Evolutionary conservation across 2,888 invertebrate genomes (phyloP).

Genomic region (Sturmia bella): DNA sequence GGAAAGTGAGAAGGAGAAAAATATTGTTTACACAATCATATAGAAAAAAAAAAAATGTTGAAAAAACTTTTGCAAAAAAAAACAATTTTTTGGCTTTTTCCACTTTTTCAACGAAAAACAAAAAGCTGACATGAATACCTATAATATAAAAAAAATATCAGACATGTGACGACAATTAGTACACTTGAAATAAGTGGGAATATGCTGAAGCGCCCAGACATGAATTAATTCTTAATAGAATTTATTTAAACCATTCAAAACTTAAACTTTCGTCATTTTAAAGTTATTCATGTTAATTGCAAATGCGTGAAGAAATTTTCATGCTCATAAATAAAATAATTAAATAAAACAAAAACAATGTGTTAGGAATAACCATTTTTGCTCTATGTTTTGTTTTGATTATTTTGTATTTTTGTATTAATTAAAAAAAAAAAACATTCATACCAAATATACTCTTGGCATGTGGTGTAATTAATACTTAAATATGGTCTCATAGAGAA

Average conservation of each 20-base stretch:
- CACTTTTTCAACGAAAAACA: too few relatives aligned
- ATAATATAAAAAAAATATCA: too few relatives aligned
- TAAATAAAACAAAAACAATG: slow-evolving; percentile 11
- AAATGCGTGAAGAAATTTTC: slow-evolving; percentile 27
- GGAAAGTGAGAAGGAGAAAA: too few relatives aligned
- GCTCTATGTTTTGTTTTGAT: slow-evolving; percentile 11
- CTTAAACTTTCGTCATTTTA: not conserved
- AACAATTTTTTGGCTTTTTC: too few relatives aligned
- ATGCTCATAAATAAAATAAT: not conserved
- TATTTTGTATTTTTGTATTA: slow-evolving; percentile 19
- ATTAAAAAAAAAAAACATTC: slow-evolving; percentile 11
- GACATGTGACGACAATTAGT: too few relatives aligned
- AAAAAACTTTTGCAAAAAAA: too few relatives aligned
- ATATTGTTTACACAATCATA: too few relatives aligned
- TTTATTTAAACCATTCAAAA: not conserved
- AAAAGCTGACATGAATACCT: too few relatives aligned
- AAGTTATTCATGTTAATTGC: slow-evolving; percentile 16
- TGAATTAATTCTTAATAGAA: too few relatives aligned
- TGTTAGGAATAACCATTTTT: slow-evolving; percentile 35
- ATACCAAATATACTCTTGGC: not conserved
- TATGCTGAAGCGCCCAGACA: too few relatives aligned
- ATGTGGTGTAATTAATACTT: slow-evolving; percentile 21
- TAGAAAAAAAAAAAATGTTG: too few relatives aligned
- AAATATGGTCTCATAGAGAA: not conserved
- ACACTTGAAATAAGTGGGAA: too few relatives aligned